Base-by-base conservation (phyloP, 2,888 invertebrate species). In the Sialis fuliginosa region DNA sequence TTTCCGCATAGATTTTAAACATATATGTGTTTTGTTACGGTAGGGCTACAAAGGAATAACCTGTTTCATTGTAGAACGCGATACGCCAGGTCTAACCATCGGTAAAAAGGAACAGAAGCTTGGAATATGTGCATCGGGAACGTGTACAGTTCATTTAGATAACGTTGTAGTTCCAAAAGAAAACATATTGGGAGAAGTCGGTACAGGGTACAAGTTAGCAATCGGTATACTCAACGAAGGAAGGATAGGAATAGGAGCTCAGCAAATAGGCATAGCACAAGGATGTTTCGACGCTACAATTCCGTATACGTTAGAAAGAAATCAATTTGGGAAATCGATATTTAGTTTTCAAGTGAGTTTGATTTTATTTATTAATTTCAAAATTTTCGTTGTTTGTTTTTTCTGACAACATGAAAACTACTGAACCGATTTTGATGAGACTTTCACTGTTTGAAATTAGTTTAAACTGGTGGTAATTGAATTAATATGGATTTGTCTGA, bases 21-120 rank as follows among this genome's bases (percentile, higher is more conserved):
- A 4, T 22, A 2, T 22, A 22, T 4, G 34, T 52, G 33, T 32
- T 44, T 42, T 53, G 45, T 51, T 52, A 50, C 59, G 62, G 4
- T 60, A 92, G 87, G 88, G 92, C 13, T 93, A 96, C 69, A 87
- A 80, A 67, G 96, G 96, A 41, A 97, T 97, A 55, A 95, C 96
- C 1, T 87, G 89, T 58, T 97, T 97, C 64, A 77, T 97, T 46
- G 89, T 97, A 1, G 96, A 96, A 44, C 75, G 88, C 43, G 81
- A 85, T 4, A 79, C 82, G 3, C 86, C 89, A 1, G 96, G 97
- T 1, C 66, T 97, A 6, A 77, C 72, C n/a, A 77, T 97, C 0
- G 90, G 83, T 41, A 92, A 90, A 62, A 87, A 88, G 2, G 97
- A 97, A 67, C 84, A 91, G 60, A 97, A 97, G 62, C 70, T 97